Percentiles rank a stretch among this genome's conserved stretches.
phyloP scores from a whole-genome alignment of 2,797 vertebrate species.

The Sebastiscus albofasciatus region DNA sequence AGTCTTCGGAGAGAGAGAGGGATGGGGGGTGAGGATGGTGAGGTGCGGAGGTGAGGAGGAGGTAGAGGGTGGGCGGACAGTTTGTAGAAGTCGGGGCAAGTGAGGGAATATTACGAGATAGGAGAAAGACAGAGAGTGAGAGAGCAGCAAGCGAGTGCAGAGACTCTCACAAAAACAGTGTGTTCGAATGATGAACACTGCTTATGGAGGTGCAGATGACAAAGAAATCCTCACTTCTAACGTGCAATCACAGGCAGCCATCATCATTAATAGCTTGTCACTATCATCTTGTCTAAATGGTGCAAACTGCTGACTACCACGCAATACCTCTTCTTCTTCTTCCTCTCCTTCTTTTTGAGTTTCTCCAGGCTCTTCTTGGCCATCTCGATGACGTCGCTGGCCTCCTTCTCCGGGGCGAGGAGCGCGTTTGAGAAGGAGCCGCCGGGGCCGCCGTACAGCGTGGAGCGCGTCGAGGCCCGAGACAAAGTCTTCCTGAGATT shows the following conservation, averaged over 20 bases:
- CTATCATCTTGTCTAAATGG: slow-evolving; percentile 6
- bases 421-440: slow-evolving; percentile 83
- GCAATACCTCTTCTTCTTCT: slow-evolving; percentile 94
- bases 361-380: slow-evolving; percentile 97
- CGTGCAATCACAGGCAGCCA: slow-evolving; percentile 5
- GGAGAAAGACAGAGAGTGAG: slow-evolving; percentile 76
- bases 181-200: background rate
- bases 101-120: slow-evolving; percentile 76
- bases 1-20: slow-evolving; percentile 89
- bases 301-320: too few species aligned
- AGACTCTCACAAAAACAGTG: slow-evolving; percentile 4
- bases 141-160: slow-evolving; percentile 43
- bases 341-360: slow-evolving; percentile 94
- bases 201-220: background rate
- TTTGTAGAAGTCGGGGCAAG: slow-evolving; percentile 72
- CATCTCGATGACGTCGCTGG: slow-evolving; percentile 93
- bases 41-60: slow-evolving; percentile 74
- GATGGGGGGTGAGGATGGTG: slow-evolving; percentile 78
- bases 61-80: slow-evolving; percentile 73
- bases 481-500: slow-evolving; percentile 92
- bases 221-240: background rate
- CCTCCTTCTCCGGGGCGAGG: slow-evolving; percentile 90
- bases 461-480: slow-evolving; percentile 87
- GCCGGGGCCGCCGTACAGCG: slow-evolving; percentile 84
- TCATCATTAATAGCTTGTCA: slow-evolving; percentile 15